A percentile compares a stretch with the other conserved stretches of the same genome.
phyloP scores from a whole-genome alignment of 2,113 vertebrate species.

The Sinocyclocheilus rhinocerous region DNA sequence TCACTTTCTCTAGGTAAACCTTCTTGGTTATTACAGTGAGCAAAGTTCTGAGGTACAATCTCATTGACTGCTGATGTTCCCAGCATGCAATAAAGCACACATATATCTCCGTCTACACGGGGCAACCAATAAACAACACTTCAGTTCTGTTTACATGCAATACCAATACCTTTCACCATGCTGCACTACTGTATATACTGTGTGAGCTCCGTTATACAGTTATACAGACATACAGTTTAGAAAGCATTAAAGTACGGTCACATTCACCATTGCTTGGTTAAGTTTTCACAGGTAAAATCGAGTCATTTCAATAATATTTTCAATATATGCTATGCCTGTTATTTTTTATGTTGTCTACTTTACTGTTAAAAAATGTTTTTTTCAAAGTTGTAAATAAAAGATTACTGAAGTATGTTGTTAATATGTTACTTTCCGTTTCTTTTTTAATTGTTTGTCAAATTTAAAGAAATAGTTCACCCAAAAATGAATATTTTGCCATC shows the following conservation, averaged over 20 bases:
- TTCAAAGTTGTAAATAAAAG: too few species aligned
- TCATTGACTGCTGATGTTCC: slow-evolving; percentile 4
- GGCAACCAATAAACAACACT: neutral
- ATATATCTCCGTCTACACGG: neutral
- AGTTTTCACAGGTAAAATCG: neutral
- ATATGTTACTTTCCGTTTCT: neutral
- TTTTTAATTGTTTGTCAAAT: neutral
- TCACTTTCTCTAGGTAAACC: neutral
- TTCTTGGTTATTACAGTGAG: neutral
- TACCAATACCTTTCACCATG: neutral
- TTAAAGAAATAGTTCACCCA: neutral
- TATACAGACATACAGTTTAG: neutral
- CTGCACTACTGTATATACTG: neutral
- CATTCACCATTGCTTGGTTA: neutral
- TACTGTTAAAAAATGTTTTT: too few species aligned
- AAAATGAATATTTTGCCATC: neutral
- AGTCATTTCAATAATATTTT: neutral
- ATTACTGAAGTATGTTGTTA: too few species aligned
- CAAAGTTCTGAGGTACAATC: slow-evolving; percentile 8
- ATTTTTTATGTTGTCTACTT: too few species aligned
- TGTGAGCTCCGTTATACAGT: neutral
- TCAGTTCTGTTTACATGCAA: slow-evolving; percentile 13
- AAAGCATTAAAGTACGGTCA: neutral
- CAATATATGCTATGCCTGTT: neutral
- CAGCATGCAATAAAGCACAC: slow-evolving; percentile 17